Conservation (phyloP, 1,140 invertebrate genomes). For the Acromyrmex echinatior region DNA sequence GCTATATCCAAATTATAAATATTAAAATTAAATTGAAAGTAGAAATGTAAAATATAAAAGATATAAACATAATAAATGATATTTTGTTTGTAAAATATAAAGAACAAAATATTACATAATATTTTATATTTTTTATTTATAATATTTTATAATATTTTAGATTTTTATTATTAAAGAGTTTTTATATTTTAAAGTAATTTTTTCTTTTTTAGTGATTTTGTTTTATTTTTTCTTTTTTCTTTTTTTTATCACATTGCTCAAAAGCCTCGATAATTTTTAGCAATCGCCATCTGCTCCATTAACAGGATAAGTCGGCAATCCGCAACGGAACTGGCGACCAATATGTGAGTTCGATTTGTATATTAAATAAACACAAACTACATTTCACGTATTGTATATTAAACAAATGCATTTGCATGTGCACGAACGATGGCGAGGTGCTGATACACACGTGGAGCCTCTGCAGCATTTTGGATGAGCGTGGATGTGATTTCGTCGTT, state of each 20-base stretch:
- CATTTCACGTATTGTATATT: neutral
- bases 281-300: conserved; percentile 76
- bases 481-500: conserved; percentile 10
- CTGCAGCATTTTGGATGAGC: neutral
- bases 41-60: neutral
- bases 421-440: neutral
- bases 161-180: too few species aligned
- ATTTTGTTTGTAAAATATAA: too few species aligned
- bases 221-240: neutral
- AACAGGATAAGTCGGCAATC: conserved; percentile 78
- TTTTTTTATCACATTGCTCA: neutral
- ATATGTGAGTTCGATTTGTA: conserved; percentile 75
- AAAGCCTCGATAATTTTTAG: conserved; percentile 69
- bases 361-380: conserved; percentile 51
- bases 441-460: neutral
- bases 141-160: too few species aligned
- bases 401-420: neutral
- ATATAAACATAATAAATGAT: too few species aligned
- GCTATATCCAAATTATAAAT: too few species aligned
- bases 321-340: conserved; percentile 66
- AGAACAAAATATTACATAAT: too few species aligned
- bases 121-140: too few species aligned
- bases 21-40: neutral
- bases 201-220: too few species aligned
- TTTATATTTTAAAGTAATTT: neutral